phyloP scores from a whole-genome alignment of 2,888 invertebrate genomes.

The Oscheius myriophilus region DNA sequence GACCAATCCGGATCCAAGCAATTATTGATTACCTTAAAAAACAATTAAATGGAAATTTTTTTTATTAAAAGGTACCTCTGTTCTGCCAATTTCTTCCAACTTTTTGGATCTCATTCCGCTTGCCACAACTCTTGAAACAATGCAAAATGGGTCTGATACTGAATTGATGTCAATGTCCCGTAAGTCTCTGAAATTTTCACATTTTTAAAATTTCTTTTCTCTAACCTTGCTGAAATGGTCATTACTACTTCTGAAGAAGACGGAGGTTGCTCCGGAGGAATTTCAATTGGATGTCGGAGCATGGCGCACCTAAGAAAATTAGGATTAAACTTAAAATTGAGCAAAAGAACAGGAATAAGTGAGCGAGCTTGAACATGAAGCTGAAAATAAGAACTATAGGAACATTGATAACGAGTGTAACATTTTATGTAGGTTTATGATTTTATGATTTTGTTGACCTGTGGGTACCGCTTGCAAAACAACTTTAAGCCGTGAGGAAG shows the following conservation, averaged over 20 bases:
- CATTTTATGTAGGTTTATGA: too few relatives aligned
- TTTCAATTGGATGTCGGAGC: conserved; percentile 6
- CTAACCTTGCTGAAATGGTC: conserved; percentile 12
- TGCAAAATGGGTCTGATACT: conserved; percentile 58
- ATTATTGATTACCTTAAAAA: conserved; percentile 72
- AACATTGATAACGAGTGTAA: not conserved
- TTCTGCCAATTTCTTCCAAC: conserved; percentile 37
- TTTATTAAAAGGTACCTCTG: conserved; percentile 27
- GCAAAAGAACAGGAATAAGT: not conserved
- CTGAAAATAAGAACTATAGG: not conserved
- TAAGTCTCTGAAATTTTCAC: conserved; percentile 50
- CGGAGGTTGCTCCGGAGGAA: not conserved
- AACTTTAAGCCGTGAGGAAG: not conserved
- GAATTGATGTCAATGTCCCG: conserved; percentile 56
- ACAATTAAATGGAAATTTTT: not conserved
- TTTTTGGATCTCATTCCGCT: conserved; percentile 24
- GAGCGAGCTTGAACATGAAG: not conserved
- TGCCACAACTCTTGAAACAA: conserved; percentile 47
- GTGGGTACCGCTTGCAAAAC: not conserved
- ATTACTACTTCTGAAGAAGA: conserved; percentile 7
- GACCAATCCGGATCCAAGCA: conserved; percentile 75
- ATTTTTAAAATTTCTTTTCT: not conserved
- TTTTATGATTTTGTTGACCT: not conserved
- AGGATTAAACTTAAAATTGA: too few relatives aligned
- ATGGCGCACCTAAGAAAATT: not conserved